These are phyloP conservation scores for Gallinago undulata DNA, from an alignment of 2,113 vertebrate genomes.

Conservation along the genomic window DNA sequence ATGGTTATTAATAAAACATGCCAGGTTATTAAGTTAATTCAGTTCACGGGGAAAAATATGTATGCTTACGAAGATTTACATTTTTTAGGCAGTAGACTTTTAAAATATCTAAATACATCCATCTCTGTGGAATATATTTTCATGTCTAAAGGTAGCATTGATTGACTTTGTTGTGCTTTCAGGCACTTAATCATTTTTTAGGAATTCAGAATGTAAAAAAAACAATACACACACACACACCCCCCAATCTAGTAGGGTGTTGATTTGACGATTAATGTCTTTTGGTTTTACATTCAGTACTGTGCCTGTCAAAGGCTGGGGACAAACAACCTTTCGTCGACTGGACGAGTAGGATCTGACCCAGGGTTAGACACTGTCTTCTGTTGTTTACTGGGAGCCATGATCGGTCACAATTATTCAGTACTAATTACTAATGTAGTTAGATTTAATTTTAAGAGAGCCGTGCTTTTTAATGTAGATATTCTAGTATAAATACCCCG, in stretches of 20 bases:
- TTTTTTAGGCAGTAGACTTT: neutral
- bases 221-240: fast-evolving
- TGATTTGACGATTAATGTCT: neutral
- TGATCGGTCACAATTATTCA: neutral
- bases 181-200: neutral
- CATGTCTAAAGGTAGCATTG: neutral
- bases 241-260: neutral
- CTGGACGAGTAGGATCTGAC: neutral
- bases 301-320: neutral
- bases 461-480: neutral
- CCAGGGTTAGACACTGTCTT: neutral
- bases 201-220: neutral
- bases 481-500: neutral
- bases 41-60: neutral
- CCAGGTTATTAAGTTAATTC: neutral
- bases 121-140: neutral
- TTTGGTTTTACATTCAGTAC: neutral
- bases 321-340: neutral
- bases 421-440: neutral
- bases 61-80: neutral
- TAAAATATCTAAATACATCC: neutral
- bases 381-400: neutral
- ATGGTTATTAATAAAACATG: neutral
- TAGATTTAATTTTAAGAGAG: neutral
- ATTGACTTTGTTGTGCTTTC: neutral